Evolutionary conservation across 2,888 invertebrate genomes (phyloP).

Genomic region (Ferrisia virgata): DNA sequence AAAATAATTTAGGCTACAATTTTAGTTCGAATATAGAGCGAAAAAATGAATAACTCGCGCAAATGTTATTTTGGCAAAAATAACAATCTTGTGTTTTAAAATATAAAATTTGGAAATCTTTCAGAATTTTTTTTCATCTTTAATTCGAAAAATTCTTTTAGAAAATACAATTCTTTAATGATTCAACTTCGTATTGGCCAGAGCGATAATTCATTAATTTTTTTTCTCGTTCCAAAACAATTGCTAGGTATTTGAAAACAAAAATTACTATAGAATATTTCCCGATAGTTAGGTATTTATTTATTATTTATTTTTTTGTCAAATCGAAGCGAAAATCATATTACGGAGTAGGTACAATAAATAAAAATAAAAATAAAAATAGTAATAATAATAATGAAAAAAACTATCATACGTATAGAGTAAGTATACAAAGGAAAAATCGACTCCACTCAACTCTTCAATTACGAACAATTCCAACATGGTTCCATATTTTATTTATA

Average conservation of each 20-base stretch:
- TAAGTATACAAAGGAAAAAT: neutral
- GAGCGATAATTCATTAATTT: neutral
- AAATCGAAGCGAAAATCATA: neutral
- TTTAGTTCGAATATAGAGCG: no score
- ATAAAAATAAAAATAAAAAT: no score
- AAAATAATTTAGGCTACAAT: neutral
- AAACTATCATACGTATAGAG: neutral
- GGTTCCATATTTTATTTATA: conserved; percentile 29
- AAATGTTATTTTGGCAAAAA: neutral
- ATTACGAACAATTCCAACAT: neutral
- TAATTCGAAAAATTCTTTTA: neutral
- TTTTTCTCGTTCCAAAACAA: neutral
- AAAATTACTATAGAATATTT: no score
- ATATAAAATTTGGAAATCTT: neutral
- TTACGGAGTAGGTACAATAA: no score
- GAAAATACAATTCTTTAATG: neutral
- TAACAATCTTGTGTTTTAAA: neutral
- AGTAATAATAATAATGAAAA: neutral
- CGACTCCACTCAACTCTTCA: neutral
- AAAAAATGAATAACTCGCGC: no score
- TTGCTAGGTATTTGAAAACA: no score
- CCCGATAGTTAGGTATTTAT: no score
- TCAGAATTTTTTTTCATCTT: neutral
- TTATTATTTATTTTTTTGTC: no score
- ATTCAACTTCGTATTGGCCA: neutral